phyloP scores from a whole-genome alignment of 2,797 vertebrate genomes.

The Pseudopleuronectes americanus region DNA sequence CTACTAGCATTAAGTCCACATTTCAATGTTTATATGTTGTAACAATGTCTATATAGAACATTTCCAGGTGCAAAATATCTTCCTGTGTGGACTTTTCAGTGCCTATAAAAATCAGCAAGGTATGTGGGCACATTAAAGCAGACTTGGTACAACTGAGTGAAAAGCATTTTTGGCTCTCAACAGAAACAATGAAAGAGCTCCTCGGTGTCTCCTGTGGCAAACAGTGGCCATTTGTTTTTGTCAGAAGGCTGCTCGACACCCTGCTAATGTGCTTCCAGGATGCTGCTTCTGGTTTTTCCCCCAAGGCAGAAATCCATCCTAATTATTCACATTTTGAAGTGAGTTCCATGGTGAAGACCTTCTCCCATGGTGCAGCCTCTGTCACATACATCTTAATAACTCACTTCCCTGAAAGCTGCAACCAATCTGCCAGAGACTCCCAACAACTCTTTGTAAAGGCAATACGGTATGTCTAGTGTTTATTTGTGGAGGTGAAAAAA shows the following conservation, averaged over 20 bases:
- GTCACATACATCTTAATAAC: slow-evolving; percentile 79
- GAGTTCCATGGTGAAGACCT: slow-evolving; percentile 68
- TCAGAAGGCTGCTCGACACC: slow-evolving; percentile 71
- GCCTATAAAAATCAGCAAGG: slow-evolving; percentile 6
- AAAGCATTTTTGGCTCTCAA: slow-evolving; percentile 53
- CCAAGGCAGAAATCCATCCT: slow-evolving; percentile 72
- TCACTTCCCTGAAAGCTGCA: slow-evolving; percentile 67
- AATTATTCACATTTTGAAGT: slow-evolving; percentile 83
- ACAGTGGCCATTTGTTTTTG: slow-evolving; percentile 80
- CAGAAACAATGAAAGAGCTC: slow-evolving; percentile 65
- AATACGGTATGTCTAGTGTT: not conserved
- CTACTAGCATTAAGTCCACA: too few species aligned
- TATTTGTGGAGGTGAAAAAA: slow-evolving; percentile 4
- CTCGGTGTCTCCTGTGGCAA: slow-evolving; percentile 69
- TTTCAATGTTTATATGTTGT: too few species aligned
- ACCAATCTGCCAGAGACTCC: slow-evolving; percentile 52
- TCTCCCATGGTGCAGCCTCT: slow-evolving; percentile 70
- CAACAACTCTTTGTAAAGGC: slow-evolving; percentile 32
- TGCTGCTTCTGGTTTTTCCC: slow-evolving; percentile 60
- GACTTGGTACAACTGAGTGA: slow-evolving; percentile 31
- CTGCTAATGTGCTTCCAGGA: slow-evolving; percentile 80
- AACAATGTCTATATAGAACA: not conserved
- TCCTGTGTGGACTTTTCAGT: slow-evolving; percentile 11
- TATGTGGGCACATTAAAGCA: slow-evolving; percentile 45
- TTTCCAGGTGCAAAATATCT: slow-evolving; percentile 15